Percentiles rank a stretch among this genome's conserved stretches.
phyloP scores from a whole-genome alignment of 1,140 invertebrate species.

The Cyclina sinensis region DNA sequence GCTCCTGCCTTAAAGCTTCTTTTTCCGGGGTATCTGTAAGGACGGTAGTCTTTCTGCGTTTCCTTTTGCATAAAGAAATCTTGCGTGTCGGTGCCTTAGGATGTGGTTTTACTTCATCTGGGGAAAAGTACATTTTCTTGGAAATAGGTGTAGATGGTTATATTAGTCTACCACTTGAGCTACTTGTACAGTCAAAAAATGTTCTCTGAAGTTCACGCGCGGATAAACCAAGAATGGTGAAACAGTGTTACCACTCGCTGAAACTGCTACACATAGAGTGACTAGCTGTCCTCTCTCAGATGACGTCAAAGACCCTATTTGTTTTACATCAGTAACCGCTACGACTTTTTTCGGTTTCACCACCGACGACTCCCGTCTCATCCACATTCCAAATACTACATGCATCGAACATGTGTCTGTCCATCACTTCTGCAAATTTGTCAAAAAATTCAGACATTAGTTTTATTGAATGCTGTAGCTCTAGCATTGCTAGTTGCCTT shows the following conservation, averaged over 20 bases:
- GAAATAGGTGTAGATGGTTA: not conserved
- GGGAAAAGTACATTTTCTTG: not conserved
- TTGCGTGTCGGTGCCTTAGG: conserved; percentile 2
- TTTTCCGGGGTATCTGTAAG: conserved; percentile 10
- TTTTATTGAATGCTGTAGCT: conserved; percentile 87
- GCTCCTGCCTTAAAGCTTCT: not conserved
- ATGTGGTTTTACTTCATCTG: not conserved
- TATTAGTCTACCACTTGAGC: not conserved
- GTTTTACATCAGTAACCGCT: conserved; percentile 83
- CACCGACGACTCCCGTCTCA: conserved; percentile 87
- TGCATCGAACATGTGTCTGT: conserved; percentile 76
- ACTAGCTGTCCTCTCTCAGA: conserved; percentile 84
- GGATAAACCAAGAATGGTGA: conserved; percentile 9
- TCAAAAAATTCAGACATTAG: conserved; percentile 79
- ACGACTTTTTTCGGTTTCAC: conserved; percentile 86
- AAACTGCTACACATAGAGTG: conserved; percentile 75
- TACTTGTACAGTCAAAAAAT: not conserved
- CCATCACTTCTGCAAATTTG: conserved; percentile 69
- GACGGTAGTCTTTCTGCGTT: conserved; percentile 1
- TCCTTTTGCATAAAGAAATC: not conserved
- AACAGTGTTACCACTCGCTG: conserved; percentile 65
- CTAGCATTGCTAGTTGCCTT: conserved; percentile 86
- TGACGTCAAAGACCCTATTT: conserved; percentile 83
- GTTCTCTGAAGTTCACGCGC: conserved; percentile 3
- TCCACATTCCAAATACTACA: conserved; percentile 87